Base-by-base conservation (phyloP, 1,140 invertebrate species). In the Fopius arisanus region DNA sequence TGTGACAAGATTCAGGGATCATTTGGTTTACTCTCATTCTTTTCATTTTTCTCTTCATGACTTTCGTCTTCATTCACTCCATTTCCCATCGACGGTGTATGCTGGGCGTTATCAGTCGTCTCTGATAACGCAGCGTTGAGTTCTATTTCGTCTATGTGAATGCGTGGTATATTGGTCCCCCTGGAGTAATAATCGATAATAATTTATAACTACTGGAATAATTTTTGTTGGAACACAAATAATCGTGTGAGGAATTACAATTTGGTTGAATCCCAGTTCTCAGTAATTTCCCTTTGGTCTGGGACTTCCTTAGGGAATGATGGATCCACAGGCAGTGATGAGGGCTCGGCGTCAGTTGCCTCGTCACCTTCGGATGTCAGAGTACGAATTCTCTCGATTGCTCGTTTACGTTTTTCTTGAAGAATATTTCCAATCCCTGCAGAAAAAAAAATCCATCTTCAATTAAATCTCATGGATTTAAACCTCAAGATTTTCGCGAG, bases 331-430 rank as follows among this genome's bases (percentile, higher is more conserved):
- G 80, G 75, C 0, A 78, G 75, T 0, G 77, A 77, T n/a, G 80
- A 78, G 54, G 78, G 78, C 21, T 82, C 79, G 3, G 69, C 75
- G 31, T 84, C 80, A 4, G 77, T 82, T 5, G 75, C 26, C 48
- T 83, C 82, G 1, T 77, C 77, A 3, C 59, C 62, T 23, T 83
- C 79, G 10, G 74, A 78, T 9, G 67, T 67, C n/a, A 48, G 48
- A 4, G 73, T 78, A 5, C 70, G 70, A 19, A 70, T 63, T 54
- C 54, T 54, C 4, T 68, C 67, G 21, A 63, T 48, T 1, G 59
- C 70, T 10, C 51, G 66, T 21, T 48, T 70, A 48, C 48, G 43
- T 70, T 65, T 75, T 59, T 72, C 33, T 19, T 72, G 37, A 19
- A 75, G 40, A 28, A 72, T 40, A 70, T 63, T 71, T 10, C 65